A percentile compares a stretch with the other conserved stretches of the same genome.
Conservation (phyloP, 2,113 vertebrate species). For the Bufo bufo region DNA sequence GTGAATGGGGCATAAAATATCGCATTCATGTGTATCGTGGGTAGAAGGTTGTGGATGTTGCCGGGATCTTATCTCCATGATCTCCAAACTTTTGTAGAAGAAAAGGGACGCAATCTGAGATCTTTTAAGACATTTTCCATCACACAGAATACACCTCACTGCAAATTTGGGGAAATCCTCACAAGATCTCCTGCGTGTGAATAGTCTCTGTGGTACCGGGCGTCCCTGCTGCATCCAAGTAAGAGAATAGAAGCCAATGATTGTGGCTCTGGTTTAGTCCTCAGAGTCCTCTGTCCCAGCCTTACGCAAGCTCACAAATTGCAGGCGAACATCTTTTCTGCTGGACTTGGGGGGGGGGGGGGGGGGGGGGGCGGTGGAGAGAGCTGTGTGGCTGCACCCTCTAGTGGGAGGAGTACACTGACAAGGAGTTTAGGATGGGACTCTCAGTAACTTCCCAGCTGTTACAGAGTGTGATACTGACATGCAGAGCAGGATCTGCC, state of each 20-base stretch:
- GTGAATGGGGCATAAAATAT: no score
- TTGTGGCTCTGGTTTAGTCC: neutral
- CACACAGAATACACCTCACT: no score
- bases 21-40: no score
- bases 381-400: constrained; percentile 61
- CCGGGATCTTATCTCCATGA: no score
- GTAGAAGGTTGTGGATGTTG: no score
- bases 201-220: no score
- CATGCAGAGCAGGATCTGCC: constrained; percentile 60
- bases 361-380: constrained; percentile 43
- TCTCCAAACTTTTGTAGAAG: no score
- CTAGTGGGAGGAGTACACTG: constrained; percentile 56
- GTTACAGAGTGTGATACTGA: constrained; percentile 42
- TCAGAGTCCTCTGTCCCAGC: neutral
- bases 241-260: neutral
- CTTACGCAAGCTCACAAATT: neutral
- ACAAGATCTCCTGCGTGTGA: no score
- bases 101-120: no score
- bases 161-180: no score
- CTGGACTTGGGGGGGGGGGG: constrained; percentile 13
- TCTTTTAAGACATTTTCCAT: no score
- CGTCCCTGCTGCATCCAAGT: neutral
- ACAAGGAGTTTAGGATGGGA: constrained; percentile 56
- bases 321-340: neutral
- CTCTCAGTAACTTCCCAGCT: constrained; percentile 53